Percentiles rank a stretch among this genome's conserved stretches.
phyloP scores from a whole-genome alignment of 2,888 invertebrate genomes.

The Cyclophora albipunctata region DNA sequence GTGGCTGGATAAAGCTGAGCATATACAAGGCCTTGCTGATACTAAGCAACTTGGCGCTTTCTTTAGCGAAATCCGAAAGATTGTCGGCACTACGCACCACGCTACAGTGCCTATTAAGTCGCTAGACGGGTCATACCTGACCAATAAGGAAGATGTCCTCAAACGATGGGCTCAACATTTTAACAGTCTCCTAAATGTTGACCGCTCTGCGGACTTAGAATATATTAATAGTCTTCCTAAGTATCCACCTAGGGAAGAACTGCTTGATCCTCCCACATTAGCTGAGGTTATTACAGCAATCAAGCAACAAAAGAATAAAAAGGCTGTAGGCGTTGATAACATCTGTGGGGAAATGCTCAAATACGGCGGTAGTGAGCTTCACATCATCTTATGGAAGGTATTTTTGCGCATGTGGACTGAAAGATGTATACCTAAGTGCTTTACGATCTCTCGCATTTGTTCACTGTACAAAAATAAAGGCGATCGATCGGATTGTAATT shows the following conservation, averaged over 20 bases:
- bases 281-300: constrained; percentile 1
- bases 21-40: no score
- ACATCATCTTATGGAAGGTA: no score
- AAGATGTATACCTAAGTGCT: no score
- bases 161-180: constrained; percentile 11
- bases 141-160: constrained; percentile 5
- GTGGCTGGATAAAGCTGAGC: constrained; percentile 9
- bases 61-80: no score
- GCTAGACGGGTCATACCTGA: constrained; percentile 3
- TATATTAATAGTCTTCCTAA: background rate
- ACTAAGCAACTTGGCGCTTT: no score
- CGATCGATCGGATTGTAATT: background rate
- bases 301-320: constrained; percentile 1
- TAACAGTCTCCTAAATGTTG: constrained; percentile 6
- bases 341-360: constrained; percentile 9
- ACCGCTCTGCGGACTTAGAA: background rate
- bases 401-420: no score
- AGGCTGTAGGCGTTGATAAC: constrained; percentile 1
- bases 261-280: constrained; percentile 1
- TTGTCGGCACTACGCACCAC: background rate
- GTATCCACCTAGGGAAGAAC: background rate
- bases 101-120: constrained; percentile 2
- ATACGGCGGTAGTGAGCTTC: background rate
- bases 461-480: constrained; percentile 8
- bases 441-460: constrained; percentile 5